Evolutionary conservation across 2,113 vertebrate genomes (phyloP).

Genomic region (Gracilinanus agilis): DNA sequence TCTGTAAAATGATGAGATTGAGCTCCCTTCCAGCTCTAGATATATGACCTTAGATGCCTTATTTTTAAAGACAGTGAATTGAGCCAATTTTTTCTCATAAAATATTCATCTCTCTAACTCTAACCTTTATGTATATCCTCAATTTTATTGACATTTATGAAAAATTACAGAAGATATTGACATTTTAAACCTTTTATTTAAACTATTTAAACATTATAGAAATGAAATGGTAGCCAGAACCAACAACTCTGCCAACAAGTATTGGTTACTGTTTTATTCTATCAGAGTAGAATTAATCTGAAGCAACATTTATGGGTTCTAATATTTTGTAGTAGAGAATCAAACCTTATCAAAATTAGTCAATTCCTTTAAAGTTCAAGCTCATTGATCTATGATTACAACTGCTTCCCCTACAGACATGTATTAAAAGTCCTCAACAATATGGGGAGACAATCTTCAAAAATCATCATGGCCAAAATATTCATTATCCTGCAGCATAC

Average conservation of each 20-base stretch:
- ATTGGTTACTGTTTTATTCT: neutral
- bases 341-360: neutral
- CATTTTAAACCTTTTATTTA: conserved; percentile 7
- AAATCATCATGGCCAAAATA: neutral
- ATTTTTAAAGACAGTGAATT: neutral
- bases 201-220: conserved; percentile 3
- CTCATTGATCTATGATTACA: neutral
- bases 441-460: neutral
- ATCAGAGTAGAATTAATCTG: neutral
- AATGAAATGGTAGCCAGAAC: neutral
- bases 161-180: conserved; percentile 9
- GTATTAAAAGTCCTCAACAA: neutral
- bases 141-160: conserved; percentile 3
- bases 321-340: neutral
- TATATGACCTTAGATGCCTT: neutral
- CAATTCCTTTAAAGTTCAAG: neutral
- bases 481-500: neutral
- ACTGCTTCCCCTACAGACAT: neutral
- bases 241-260: neutral
- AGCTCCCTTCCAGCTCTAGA: neutral
- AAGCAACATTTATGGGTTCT: neutral
- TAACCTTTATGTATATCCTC: neutral
- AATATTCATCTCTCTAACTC: neutral
- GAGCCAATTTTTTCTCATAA: conserved; percentile 8
- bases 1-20: neutral